Base-by-base conservation (phyloP, 2,888 invertebrate genomes). In the Hyppa rectilinea region DNA sequence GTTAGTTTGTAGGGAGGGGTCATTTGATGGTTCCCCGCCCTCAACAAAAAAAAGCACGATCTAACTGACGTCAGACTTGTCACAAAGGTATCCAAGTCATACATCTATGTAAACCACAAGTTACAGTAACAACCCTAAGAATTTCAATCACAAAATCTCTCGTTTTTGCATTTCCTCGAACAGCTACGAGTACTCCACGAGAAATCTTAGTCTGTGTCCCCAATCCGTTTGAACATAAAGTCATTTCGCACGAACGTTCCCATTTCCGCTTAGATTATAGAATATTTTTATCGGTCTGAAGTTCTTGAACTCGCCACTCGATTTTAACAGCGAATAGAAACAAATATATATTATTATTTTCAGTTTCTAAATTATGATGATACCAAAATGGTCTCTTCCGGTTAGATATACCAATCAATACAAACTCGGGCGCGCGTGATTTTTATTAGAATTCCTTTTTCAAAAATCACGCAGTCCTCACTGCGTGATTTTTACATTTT, bases 231-330 rank as follows among this genome's bases (percentile, higher is more conserved):
- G 78, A 80, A 74, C 66, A 78, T 81, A 70, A 71, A 75, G 79
- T 81, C 73, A 84, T 84, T 84, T 81, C 64, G 71, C 76, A 61
- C 77, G 71, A 75, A 73, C 74, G 55, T 84, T 84, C 63, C 73
- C 79, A 84, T 84, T 84, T 84, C 84, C 83, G 81, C 67, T 84
- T 79, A 76, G 79, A 84, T 82, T 84, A 81, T 77, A 77, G 75
- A 77, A 75, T 73, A 75, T 67, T 70, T 75, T 71, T 77, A 62
- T 66, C 72, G 71, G 55, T 75, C 73, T 72, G 76, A 82, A 84
- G 72, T 84, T 82, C 79, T 82, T 74, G 83, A 78, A 76, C 73
- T 76, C 59, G 53, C 74, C 81, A 77, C 69, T 77, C 77, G 66
- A 82, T 84, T 84, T 77, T 76, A 71, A 81, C 78, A 70, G 64